Conservation (phyloP, 2,797 vertebrate species). For the Xenops minutus region DNA sequence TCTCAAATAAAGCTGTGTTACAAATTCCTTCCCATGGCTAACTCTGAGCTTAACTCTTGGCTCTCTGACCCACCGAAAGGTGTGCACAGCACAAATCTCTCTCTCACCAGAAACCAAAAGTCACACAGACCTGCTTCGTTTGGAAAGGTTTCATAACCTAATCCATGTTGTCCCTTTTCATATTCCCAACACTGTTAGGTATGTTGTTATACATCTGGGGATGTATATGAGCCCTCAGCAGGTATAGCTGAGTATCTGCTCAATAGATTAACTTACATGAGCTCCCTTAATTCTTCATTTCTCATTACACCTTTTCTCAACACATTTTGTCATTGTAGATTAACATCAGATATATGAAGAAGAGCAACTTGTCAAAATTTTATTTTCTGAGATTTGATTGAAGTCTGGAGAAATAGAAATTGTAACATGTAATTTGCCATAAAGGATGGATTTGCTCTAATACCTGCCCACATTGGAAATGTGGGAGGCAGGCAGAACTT, state of each 20-base stretch:
- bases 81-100: not conserved
- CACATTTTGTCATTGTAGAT: not conserved
- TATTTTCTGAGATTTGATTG: not conserved
- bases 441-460: not conserved
- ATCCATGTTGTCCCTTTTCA: not conserved
- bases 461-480: not conserved
- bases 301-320: not conserved
- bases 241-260: not conserved
- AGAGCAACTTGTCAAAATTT: not conserved
- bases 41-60: not conserved
- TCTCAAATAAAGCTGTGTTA: not conserved
- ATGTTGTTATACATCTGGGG: not conserved
- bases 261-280: not conserved
- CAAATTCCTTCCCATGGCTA: accelerated
- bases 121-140: not conserved
- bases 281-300: not conserved
- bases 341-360: not conserved
- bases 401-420: not conserved
- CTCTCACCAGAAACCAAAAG: not conserved
- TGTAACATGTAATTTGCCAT: not conserved
- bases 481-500: not conserved
- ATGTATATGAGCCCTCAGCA: not conserved
- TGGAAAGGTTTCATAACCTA: not conserved
- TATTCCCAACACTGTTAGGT: not conserved
- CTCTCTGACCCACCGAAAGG: not conserved